These are phyloP conservation scores for Conus betulinus DNA, from an alignment of 1,140 invertebrate genomes.

Conservation along the genomic window DNA sequence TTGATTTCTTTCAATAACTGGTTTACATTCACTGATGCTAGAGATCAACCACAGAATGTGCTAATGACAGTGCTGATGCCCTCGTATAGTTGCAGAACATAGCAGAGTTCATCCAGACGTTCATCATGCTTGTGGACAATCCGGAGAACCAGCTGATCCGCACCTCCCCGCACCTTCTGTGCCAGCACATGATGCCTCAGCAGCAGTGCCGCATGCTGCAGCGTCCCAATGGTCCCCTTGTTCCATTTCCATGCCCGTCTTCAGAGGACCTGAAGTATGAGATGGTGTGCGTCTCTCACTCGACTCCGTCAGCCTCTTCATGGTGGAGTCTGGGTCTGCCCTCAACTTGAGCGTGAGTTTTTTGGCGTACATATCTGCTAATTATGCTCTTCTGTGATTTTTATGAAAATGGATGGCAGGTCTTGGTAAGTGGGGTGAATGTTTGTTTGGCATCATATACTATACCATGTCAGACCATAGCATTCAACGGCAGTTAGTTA, in stretches of 20 bases:
- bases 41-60: no score
- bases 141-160: constrained; percentile 91
- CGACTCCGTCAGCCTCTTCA: constrained; percentile 92
- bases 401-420: background rate
- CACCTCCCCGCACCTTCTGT: constrained; percentile 85
- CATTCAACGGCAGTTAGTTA: no score
- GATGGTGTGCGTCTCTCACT: constrained; percentile 93
- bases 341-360: constrained; percentile 86
- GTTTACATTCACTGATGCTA: no score
- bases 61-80: no score
- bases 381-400: background rate
- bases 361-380: background rate
- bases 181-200: constrained; percentile 90
- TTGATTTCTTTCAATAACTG: no score
- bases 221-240: constrained; percentile 47
- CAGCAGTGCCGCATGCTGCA: constrained; percentile 81
- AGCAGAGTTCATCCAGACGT: constrained; percentile 90
- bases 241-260: constrained; percentile 82
- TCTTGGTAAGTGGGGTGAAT: background rate
- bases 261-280: constrained; percentile 95
- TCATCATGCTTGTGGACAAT: constrained; percentile 90
- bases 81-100: constrained; percentile 85
- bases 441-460: background rate
- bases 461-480: no score
- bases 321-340: constrained; percentile 92